Percentiles rank a stretch among this genome's conserved stretches.
Evolutionary conservation across 2,888 invertebrate species (phyloP).

Genomic region (Acrobasis repandana): DNA sequence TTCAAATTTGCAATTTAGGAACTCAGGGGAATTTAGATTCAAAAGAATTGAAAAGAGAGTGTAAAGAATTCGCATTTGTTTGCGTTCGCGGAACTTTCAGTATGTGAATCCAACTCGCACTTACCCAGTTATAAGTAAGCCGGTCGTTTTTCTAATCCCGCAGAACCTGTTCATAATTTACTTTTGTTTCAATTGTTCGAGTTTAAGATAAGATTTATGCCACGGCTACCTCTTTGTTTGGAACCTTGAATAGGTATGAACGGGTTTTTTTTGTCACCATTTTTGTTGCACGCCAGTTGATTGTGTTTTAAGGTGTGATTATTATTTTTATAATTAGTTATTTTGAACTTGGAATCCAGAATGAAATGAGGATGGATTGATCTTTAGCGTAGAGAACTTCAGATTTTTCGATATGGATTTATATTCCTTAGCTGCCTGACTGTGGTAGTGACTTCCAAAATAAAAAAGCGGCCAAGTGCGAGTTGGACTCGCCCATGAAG

Average conservation of each 20-base stretch:
- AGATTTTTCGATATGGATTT: too few relatives aligned
- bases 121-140: neutral
- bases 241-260: constrained; percentile 6
- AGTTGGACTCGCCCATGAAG: too few relatives aligned
- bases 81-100: neutral
- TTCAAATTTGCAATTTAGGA: too few relatives aligned
- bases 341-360: too few relatives aligned
- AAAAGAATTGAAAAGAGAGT: too few relatives aligned
- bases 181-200: constrained; percentile 79
- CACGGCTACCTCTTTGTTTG: constrained; percentile 47
- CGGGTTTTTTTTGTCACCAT: neutral
- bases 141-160: constrained; percentile 68
- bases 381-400: too few relatives aligned
- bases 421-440: too few relatives aligned
- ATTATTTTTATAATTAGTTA: neutral
- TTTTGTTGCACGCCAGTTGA: neutral
- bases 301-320: neutral
- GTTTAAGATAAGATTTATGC: constrained; percentile 67
- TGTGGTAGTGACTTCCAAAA: too few relatives aligned
- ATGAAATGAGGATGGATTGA: too few relatives aligned
- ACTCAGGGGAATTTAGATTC: too few relatives aligned
- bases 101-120: neutral
- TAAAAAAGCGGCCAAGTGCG: too few relatives aligned
- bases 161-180: constrained; percentile 65
- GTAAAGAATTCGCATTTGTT: too few relatives aligned